Evolutionary conservation across 2,797 vertebrate genomes (phyloP).

Genomic region (Lates japonicus): DNA sequence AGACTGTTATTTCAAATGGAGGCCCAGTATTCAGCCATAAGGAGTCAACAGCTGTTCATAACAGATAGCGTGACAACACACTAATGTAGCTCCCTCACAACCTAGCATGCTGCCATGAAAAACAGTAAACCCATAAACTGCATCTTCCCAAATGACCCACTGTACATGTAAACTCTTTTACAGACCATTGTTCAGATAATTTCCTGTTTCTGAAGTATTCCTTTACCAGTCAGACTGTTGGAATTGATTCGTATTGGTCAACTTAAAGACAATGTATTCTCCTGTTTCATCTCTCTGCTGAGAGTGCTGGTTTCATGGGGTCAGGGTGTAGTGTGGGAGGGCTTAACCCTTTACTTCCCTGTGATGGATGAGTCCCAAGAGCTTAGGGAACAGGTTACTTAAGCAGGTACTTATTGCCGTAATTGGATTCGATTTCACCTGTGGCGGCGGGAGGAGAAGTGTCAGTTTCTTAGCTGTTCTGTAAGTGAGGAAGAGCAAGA

Average conservation of each 20-base stretch:
- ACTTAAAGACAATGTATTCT: conserved; percentile 8
- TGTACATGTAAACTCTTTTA: neutral
- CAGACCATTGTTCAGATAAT: neutral
- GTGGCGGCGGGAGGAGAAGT: conserved; percentile 36
- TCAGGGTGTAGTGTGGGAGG: conserved; percentile 15
- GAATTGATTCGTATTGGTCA: conserved; percentile 41
- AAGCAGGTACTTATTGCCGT: conserved; percentile 75
- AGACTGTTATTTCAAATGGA: neutral
- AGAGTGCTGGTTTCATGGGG: conserved; percentile 27
- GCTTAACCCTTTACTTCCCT: conserved; percentile 58
- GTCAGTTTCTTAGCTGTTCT: conserved; percentile 38
- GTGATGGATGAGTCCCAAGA: conserved; percentile 64
- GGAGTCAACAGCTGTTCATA: neutral
- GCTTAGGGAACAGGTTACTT: conserved; percentile 66
- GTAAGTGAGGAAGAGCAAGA: conserved; percentile 32
- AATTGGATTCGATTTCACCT: conserved; percentile 80
- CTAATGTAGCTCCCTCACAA: conserved; percentile 6
- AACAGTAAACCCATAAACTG: neutral
- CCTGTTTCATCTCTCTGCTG: conserved; percentile 25
- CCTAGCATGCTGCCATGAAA: neutral
- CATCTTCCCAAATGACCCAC: neutral
- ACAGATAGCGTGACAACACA: neutral
- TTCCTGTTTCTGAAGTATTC: conserved; percentile 8
- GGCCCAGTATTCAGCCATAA: neutral
- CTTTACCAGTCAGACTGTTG: conserved; percentile 1